Evolutionary conservation across 92 coral and sea anemone genomes (phyloP).

Genomic region (Virgularia gustaviana): DNA sequence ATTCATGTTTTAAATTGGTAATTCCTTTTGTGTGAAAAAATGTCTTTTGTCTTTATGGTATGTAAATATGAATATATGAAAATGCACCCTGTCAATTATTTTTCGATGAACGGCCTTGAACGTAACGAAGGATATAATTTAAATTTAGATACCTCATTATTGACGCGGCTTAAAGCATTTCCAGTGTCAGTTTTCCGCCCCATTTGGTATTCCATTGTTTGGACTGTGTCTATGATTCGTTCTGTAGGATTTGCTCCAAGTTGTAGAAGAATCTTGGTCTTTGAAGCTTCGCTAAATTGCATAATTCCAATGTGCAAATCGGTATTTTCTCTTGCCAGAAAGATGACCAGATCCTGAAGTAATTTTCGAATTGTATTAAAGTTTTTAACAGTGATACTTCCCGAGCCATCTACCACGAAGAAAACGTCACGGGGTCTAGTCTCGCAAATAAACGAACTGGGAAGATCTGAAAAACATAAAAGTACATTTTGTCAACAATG

Average conservation of each 20-base stretch:
- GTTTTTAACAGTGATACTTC: constrained; percentile 14
- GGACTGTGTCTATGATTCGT: neutral
- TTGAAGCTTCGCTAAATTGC: constrained; percentile 14
- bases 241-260: constrained; percentile 10
- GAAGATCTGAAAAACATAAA: constrained; percentile 9
- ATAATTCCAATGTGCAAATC: constrained; percentile 21
- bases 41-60: no score
- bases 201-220: constrained; percentile 18
- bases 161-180: constrained; percentile 17
- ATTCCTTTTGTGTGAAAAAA: no score
- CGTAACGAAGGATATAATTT: neutral
- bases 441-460: constrained; percentile 9
- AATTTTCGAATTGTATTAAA: constrained; percentile 27
- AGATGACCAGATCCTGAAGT: constrained; percentile 19
- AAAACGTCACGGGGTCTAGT: constrained; percentile 11
- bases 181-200: constrained; percentile 15
- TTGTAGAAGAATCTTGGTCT: constrained; percentile 6
- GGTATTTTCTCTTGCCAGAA: constrained; percentile 15
- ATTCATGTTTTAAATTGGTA: no score
- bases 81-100: no score
- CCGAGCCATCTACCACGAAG: constrained; percentile 28
- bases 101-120: no score
- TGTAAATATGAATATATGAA: no score
- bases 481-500: neutral
- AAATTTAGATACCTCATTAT: constrained; percentile 17